These are phyloP conservation scores for Calliphora vicina DNA, from an alignment of 1,140 invertebrate species.

Conservation along the genomic window DNA sequence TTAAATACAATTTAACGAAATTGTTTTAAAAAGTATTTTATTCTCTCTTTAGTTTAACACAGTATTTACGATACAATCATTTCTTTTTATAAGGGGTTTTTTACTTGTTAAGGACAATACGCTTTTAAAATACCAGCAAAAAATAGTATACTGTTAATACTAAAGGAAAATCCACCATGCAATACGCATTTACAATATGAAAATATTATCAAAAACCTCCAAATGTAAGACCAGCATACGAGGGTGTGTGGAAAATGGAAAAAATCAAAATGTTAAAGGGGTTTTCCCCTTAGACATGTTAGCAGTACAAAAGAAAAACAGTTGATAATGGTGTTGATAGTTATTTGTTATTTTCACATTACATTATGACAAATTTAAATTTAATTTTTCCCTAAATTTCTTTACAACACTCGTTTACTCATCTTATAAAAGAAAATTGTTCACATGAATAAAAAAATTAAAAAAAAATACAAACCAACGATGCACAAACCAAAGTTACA, in stretches of 20 bases:
- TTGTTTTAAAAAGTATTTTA: neutral
- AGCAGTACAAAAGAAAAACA: no score
- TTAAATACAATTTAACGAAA: conserved; percentile 3
- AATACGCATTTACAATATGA: neutral
- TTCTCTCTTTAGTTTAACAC: neutral
- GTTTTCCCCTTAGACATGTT: no score
- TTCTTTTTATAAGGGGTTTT: neutral
- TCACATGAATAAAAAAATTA: neutral
- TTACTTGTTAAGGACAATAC: neutral
- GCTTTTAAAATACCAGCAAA: neutral
- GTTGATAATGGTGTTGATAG: no score
- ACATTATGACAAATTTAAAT: no score
- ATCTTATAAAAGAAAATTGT: neutral
- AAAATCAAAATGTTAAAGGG: no score
- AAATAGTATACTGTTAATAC: neutral
- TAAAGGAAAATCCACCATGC: neutral
- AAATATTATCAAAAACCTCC: neutral
- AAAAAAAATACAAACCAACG: neutral
- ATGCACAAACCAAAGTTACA: conserved; percentile 12
- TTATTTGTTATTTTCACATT: no score
- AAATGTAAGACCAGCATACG: neutral
- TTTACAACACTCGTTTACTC: neutral
- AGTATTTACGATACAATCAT: neutral
- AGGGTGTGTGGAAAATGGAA: neutral
- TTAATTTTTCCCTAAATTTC: neutral